phyloP scores from a whole-genome alignment of 1,140 invertebrate species.

The Callitettix versicolor region DNA sequence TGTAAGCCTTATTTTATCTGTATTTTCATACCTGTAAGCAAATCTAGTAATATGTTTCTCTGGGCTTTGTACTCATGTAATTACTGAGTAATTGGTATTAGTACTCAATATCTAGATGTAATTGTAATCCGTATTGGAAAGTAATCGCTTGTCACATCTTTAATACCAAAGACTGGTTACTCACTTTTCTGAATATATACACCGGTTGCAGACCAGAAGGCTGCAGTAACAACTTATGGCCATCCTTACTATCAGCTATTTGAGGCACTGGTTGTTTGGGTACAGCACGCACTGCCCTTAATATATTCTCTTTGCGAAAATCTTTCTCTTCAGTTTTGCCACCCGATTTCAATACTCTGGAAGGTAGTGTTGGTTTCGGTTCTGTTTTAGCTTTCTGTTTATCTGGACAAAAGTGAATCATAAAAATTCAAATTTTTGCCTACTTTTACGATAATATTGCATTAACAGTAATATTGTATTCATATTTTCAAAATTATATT shows the following conservation, averaged over 20 bases:
- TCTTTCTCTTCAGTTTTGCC: not conserved
- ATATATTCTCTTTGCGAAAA: slow-evolving; percentile 11
- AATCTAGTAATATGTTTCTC: no score
- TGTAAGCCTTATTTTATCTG: no score
- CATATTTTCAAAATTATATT: not conserved
- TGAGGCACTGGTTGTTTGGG: slow-evolving; percentile 10
- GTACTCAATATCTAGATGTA: no score
- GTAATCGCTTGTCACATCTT: no score
- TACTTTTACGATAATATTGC: not conserved
- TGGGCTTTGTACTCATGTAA: no score
- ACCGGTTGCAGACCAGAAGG: slow-evolving; percentile 18
- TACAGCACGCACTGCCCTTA: slow-evolving; percentile 10
- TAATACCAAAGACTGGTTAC: no score
- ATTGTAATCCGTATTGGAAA: no score
- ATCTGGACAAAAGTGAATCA: slow-evolving; percentile 1
- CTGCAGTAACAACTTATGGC: slow-evolving; percentile 7
- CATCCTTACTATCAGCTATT: slow-evolving; percentile 12
- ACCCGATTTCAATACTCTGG: not conserved
- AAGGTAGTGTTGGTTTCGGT: not conserved
- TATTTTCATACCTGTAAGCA: no score
- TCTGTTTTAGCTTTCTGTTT: slow-evolving; percentile 3
- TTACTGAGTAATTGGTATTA: no score
- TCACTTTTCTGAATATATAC: slow-evolving; percentile 20
- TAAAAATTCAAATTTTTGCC: not conserved
- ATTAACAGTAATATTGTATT: not conserved